These are phyloP conservation scores for Acrocephalus arundinaceus DNA, from an alignment of 2,113 vertebrate genomes.

Conservation along the genomic window DNA sequence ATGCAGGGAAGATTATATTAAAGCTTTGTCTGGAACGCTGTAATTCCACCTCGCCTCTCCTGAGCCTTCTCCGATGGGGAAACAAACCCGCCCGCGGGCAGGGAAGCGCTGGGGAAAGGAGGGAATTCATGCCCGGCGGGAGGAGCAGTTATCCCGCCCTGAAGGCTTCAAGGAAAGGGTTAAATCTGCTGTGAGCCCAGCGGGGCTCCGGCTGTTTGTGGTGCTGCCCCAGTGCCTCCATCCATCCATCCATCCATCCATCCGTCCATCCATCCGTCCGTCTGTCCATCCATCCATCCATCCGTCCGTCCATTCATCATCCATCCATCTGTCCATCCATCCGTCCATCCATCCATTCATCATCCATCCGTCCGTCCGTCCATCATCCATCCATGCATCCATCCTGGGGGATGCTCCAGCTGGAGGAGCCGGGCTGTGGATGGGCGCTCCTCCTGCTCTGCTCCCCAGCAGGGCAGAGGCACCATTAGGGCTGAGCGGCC, in stretches of 20 bases:
- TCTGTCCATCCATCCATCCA: not conserved
- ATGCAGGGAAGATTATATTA: not conserved
- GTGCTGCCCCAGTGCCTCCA: not conserved
- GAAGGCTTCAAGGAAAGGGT: not conserved
- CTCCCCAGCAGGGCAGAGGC: not conserved
- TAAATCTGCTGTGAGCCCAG: not conserved
- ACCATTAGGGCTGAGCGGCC: too few relatives aligned
- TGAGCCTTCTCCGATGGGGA: fast-evolving
- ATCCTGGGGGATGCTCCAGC: not conserved
- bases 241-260: not conserved
- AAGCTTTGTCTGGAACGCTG: conserved; percentile 4
- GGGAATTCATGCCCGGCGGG: not conserved
- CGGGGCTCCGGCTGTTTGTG: fast-evolving
- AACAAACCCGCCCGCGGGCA: not conserved
- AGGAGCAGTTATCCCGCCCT: not conserved
- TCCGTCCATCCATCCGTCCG: not conserved
- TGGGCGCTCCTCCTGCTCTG: not conserved
- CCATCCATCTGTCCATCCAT: too few relatives aligned
- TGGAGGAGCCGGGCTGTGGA: fast-evolving
- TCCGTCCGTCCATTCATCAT: not conserved
- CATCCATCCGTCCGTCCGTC: not conserved
- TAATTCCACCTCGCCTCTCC: not conserved
- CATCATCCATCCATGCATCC: not conserved
- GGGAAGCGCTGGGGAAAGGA: not conserved
- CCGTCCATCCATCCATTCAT: not conserved